Evolutionary conservation across 2,888 invertebrate species (phyloP).

Genomic region (Tolmerus cingulatus): DNA sequence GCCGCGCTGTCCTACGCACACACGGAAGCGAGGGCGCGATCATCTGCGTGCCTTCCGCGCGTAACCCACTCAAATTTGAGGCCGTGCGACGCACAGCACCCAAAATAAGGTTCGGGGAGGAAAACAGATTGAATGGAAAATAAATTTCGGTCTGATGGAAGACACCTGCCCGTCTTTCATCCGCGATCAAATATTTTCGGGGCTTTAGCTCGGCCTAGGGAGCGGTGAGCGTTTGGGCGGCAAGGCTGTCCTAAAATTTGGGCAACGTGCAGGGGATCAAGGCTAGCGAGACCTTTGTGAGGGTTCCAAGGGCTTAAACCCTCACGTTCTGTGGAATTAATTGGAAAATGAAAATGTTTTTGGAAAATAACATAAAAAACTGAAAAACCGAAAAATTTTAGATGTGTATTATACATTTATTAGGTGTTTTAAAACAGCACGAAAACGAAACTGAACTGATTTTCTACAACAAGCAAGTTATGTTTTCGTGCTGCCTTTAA

Average conservation of each 20-base stretch:
- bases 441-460: no score
- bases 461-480: no score
- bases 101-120: background rate
- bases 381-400: no score
- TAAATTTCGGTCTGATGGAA: background rate
- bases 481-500: no score
- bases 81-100: background rate
- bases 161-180: constrained; percentile 8
- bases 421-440: no score
- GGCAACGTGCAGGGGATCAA: background rate
- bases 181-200: background rate
- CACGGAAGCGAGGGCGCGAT: background rate
- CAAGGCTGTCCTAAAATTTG: background rate
- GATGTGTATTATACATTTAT: no score
- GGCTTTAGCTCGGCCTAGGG: background rate
- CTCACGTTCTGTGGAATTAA: no score
- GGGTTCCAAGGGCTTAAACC: background rate
- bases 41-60: background rate
- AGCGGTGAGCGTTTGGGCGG: background rate
- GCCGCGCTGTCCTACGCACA: background rate
- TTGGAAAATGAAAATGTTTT: no score
- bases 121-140: background rate
- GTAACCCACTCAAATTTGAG: background rate
- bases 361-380: no score
- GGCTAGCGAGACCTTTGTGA: no score